A percentile compares a stretch with the other conserved stretches of the same genome.
Conservation (phyloP, 2,888 invertebrate species). For the Syritta pipiens region DNA sequence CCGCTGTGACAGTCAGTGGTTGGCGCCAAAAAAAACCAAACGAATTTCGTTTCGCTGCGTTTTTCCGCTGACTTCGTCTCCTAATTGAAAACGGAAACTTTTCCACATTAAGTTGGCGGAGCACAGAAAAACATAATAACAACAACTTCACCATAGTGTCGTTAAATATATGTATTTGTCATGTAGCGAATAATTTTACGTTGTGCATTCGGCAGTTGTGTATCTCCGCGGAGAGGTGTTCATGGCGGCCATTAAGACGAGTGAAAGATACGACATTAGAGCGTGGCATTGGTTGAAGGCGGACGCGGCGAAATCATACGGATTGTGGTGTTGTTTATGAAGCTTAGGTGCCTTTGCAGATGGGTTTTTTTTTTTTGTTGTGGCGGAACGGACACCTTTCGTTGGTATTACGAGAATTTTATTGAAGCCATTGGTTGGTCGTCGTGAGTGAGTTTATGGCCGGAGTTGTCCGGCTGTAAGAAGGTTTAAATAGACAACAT, state of each 20-base stretch:
- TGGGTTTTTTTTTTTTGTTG: no score
- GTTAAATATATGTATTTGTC: conserved; percentile 38
- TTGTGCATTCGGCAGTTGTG: not conserved
- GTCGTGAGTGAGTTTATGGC: no score
- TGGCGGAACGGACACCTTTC: no score
- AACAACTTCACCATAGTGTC: conserved; percentile 5
- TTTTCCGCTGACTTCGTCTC: not conserved
- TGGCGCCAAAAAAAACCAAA: conserved; percentile 46
- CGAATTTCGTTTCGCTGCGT: no score
- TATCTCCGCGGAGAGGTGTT: not conserved
- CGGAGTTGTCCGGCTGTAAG: no score
- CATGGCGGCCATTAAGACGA: not conserved
- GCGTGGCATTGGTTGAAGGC: not conserved
- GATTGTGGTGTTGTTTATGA: conserved; percentile 1
- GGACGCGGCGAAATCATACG: not conserved
- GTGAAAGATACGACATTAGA: conserved; percentile 7
- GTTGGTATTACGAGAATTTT: no score
- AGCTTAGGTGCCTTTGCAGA: not conserved
- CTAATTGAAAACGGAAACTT: conserved; percentile 46
- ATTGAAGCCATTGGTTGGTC: no score
- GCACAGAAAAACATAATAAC: not conserved
- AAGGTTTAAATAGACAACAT: no score
- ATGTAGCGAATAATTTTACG: conserved; percentile 20
- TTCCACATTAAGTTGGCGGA: conserved; percentile 1
- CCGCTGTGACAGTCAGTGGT: not conserved